These are phyloP conservation scores for Panzeria rudis DNA, from an alignment of 2,888 invertebrate genomes.

Conservation along the genomic window DNA sequence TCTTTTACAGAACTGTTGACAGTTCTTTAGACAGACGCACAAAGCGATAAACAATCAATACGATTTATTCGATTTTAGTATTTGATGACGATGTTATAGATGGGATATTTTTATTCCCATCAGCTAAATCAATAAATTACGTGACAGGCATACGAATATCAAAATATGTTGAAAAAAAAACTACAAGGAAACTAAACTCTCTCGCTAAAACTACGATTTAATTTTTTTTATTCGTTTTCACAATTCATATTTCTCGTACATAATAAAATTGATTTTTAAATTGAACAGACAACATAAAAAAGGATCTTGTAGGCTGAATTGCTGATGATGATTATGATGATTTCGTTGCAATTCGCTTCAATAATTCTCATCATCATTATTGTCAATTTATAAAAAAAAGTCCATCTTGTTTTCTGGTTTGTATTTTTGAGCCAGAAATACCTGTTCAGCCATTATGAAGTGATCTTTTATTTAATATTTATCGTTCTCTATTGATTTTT, in stretches of 20 bases:
- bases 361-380: constrained; percentile 6
- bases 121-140: constrained; percentile 83
- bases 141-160: constrained; percentile 81
- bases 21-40: constrained; percentile 30
- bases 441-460: constrained; percentile 61
- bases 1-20: constrained; percentile 19
- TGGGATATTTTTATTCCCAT: constrained; percentile 78
- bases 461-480: constrained; percentile 44
- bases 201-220: constrained; percentile 31
- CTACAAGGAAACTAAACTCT: constrained; percentile 9
- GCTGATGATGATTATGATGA: constrained; percentile 45
- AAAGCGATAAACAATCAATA: constrained; percentile 60
- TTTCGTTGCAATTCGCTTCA: not conserved
- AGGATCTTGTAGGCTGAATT: constrained; percentile 55
- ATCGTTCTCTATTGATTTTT: constrained; percentile 58
- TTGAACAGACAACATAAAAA: constrained; percentile 36
- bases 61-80: constrained; percentile 65
- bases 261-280: constrained; percentile 67
- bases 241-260: constrained; percentile 54
- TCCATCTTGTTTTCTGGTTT: constrained; percentile 41
- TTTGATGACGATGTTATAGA: constrained; percentile 69
- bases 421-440: constrained; percentile 34
- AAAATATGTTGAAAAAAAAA: not conserved
- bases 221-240: constrained; percentile 40
- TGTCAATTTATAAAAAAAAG: constrained; percentile 27